phyloP scores from a whole-genome alignment of 2,888 invertebrate species.

The Spisula subtruncata region DNA sequence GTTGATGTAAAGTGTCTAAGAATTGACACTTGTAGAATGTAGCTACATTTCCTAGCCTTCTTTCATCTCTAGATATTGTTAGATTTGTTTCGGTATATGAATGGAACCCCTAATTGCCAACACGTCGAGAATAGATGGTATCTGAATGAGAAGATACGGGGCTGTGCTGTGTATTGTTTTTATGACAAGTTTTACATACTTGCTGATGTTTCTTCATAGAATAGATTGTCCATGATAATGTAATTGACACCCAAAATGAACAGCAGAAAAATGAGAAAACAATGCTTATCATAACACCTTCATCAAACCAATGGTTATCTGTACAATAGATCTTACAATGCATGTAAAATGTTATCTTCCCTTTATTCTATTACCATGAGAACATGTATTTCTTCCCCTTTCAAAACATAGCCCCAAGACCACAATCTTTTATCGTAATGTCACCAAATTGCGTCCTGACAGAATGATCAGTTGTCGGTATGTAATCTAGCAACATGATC shows the following conservation, averaged over 20 bases:
- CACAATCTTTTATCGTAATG: slow-evolving; percentile 14
- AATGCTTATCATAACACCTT: not conserved
- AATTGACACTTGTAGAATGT: not conserved
- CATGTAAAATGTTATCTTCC: slow-evolving; percentile 5
- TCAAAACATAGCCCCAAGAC: slow-evolving; percentile 33
- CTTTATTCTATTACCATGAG: slow-evolving; percentile 25
- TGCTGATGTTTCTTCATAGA: not conserved
- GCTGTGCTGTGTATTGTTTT: not conserved
- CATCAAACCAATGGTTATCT: not conserved
- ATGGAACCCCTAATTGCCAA: not conserved
- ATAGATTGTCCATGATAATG: not conserved
- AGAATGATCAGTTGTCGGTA: slow-evolving; percentile 15
- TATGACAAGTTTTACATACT: not conserved
- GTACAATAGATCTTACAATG: not conserved
- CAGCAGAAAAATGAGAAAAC: not conserved
- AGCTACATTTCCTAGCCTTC: not conserved
- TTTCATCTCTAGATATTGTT: not conserved
- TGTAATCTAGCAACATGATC: slow-evolving; percentile 33
- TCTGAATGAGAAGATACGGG: not conserved
- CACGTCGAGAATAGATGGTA: not conserved
- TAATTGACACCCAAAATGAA: slow-evolving; percentile 8
- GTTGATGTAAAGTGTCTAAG: not conserved
- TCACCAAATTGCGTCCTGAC: slow-evolving; percentile 28
- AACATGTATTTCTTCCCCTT: slow-evolving; percentile 1
- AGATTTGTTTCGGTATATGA: not conserved